Percentiles rank a stretch among this genome's conserved stretches.
Conservation (phyloP, 2,888 invertebrate genomes). For the Clanis bilineata region DNA sequence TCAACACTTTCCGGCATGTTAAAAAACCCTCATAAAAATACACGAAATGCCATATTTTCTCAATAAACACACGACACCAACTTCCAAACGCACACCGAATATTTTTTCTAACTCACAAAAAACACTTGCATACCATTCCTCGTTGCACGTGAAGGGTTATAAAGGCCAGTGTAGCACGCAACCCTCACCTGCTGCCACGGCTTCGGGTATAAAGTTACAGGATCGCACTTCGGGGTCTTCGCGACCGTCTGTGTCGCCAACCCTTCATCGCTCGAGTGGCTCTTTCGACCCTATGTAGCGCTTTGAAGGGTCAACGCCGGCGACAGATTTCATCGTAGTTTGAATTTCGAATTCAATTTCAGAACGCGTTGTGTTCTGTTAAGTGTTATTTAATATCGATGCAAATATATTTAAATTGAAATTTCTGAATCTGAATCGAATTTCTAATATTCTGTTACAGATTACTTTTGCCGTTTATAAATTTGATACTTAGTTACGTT, state of each 20-base stretch:
- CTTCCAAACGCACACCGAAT: not conserved
- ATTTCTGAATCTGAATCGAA: too few relatives aligned
- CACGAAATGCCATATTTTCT: not conserved
- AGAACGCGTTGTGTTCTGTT: not conserved
- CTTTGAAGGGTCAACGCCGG: not conserved
- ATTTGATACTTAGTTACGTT: too few relatives aligned
- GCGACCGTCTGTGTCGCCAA: constrained; percentile 8
- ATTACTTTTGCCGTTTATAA: too few relatives aligned
- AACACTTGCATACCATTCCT: not conserved
- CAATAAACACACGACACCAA: not conserved
- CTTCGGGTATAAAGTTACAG: constrained; percentile 8
- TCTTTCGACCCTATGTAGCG: not conserved
- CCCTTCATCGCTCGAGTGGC: constrained; percentile 10
- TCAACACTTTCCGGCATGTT: too few relatives aligned
- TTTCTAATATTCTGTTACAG: too few relatives aligned
- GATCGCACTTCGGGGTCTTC: constrained; percentile 12
- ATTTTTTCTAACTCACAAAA: not conserved
- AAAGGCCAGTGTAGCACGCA: constrained; percentile 3
- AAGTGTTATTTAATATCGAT: not conserved
- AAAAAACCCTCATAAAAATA: too few relatives aligned
- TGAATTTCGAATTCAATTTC: not conserved
- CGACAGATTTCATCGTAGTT: not conserved
- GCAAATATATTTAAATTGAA: not conserved
- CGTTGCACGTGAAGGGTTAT: constrained; percentile 2
- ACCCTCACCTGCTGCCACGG: constrained; percentile 8